phyloP scores from a whole-genome alignment of 2,888 invertebrate species.

The Diloba caeruleocephala region DNA sequence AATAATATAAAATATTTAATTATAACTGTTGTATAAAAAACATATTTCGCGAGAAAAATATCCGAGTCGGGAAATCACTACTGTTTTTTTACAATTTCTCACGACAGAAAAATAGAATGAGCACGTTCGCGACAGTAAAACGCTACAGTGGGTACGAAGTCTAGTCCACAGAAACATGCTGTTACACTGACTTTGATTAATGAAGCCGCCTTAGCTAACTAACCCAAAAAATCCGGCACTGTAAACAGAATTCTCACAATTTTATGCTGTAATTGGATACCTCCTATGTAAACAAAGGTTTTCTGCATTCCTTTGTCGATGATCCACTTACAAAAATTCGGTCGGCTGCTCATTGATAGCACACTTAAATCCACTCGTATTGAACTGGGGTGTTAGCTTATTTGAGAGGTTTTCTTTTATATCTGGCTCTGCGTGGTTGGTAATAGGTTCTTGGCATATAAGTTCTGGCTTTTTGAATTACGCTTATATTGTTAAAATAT shows the following conservation, averaged over 20 bases:
- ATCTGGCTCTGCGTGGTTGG: constrained; percentile 7
- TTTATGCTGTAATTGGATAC: neutral
- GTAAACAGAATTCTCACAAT: constrained; percentile 2
- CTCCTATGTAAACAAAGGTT: constrained; percentile 11
- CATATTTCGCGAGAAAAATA: no score
- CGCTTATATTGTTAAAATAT: no score
- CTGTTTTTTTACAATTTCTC: constrained; percentile 23
- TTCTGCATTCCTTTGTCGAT: neutral
- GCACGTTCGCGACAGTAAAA: constrained; percentile 8
- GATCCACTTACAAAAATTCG: constrained; percentile 15
- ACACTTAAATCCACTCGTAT: constrained; percentile 38
- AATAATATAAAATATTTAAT: no score
- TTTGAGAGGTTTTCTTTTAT: constrained; percentile 21
- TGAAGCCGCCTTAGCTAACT: constrained; percentile 13
- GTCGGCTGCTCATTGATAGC: constrained; percentile 32
- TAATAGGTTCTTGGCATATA: constrained; percentile 6
- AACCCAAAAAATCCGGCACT: constrained; percentile 5
- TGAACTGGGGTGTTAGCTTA: constrained; percentile 21
- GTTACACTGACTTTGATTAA: constrained; percentile 44
- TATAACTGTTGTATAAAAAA: no score
- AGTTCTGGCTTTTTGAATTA: no score
- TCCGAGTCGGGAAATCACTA: constrained; percentile 23
- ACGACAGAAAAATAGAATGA: constrained; percentile 15
- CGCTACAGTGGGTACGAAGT: constrained; percentile 12
- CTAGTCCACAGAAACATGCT: constrained; percentile 26